Evolutionary conservation across 2,797 vertebrate genomes (phyloP), one percentile per base, ranked within the genome.

Genomic region (Mionectes olivaceus): DNA sequence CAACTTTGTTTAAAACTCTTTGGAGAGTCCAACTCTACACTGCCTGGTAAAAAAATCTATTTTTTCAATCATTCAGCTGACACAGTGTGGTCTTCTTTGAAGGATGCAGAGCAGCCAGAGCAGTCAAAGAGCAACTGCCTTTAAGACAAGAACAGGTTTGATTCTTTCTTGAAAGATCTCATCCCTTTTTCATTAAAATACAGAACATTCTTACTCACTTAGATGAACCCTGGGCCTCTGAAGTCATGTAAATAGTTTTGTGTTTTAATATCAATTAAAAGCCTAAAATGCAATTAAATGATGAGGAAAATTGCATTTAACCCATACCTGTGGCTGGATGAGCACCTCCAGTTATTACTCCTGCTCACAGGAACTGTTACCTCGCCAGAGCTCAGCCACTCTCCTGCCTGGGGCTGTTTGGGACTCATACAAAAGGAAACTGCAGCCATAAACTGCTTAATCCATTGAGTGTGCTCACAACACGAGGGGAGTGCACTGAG

Each of bases 1-100:
- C 73, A 89, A 18, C 65, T 86, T 92, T 60, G 82, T 95, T 91
- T 96, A 63, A 95, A 95, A 93, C 61, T 75, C 59, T 83, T 92
- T 73, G 78, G 39, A 79, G 35, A 81, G 76, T 88, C 92, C 87
- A 90, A 71, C 32, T 94, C 80, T 75, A 37, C 53, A 33, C 21
- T 81, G 82, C 78, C 73, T 93, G 91, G 73, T 94, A 86, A 92
- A 89, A 83, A 90, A 71, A 70, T 60, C 37, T 41, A 32, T 69
- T 92, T 96, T 94, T 93, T 81, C 76, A 79, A 13, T 63, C 43
- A 60, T 91, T 88, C 93, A 88, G n/a, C 85, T 94, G 73, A 61
- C 55, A 89, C 27, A 46, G 33, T 32, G 56, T 86, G 61, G 44
- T 78, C 73, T 95, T 55, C 49, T 94, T 92, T 91, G 85, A 88